Percentiles rank a stretch among this genome's conserved stretches.
phyloP scores from a whole-genome alignment of 2,888 invertebrate genomes.

The Polyommatus icarus region DNA sequence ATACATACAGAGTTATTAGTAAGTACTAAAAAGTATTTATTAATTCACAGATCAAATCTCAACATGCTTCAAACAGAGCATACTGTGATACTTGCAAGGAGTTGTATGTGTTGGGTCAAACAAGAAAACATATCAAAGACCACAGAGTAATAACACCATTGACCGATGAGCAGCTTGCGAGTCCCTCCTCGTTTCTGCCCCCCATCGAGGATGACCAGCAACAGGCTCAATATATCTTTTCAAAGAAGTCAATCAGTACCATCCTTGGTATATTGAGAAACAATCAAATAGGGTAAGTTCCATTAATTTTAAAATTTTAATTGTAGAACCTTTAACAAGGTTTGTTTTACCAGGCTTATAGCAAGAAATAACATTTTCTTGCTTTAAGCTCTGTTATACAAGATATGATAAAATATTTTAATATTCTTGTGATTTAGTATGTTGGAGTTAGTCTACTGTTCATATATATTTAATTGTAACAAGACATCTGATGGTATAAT shows the following conservation, averaged over 20 bases:
- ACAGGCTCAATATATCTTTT: conserved; percentile 94
- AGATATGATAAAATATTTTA: too few species aligned
- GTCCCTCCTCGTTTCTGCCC: conserved; percentile 84
- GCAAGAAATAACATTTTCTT: too few species aligned
- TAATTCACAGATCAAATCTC: conserved; percentile 62
- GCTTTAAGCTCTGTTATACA: too few species aligned
- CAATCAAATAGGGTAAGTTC: conserved; percentile 80
- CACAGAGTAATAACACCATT: conserved; percentile 73
- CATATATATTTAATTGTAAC: not conserved
- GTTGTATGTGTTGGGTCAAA: conserved; percentile 67
- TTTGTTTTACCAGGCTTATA: too few species aligned
- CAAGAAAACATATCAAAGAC: conserved; percentile 79
- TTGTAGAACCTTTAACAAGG: not conserved
- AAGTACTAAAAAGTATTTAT: not conserved
- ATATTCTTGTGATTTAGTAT: too few species aligned
- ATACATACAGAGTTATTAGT: not conserved
- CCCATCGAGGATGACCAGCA: conserved; percentile 87
- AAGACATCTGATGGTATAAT: not conserved
- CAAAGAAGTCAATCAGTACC: conserved; percentile 83
- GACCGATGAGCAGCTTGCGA: conserved; percentile 78
- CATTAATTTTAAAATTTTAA: conserved; percentile 25
- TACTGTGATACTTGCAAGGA: conserved; percentile 84
- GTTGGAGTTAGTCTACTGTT: too few species aligned
- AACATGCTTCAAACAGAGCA: conserved; percentile 68
- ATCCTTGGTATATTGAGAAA: conserved; percentile 82